phyloP scores from a whole-genome alignment of 2,797 vertebrate species.

The Rhabdomys pumilio region DNA sequence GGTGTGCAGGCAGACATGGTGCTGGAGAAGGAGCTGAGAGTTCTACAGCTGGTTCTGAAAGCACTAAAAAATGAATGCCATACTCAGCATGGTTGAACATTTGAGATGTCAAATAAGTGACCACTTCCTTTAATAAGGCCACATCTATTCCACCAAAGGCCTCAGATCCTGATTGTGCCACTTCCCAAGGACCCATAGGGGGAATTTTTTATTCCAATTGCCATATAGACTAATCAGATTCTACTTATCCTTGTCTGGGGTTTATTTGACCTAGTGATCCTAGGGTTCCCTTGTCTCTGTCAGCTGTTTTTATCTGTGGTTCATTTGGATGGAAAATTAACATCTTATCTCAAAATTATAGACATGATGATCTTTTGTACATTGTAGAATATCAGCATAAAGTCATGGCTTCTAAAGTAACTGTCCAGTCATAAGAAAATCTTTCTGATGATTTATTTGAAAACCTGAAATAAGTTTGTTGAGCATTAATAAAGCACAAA shows the following conservation, averaged over 20 bases:
- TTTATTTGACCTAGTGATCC: neutral
- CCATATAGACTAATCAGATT: neutral
- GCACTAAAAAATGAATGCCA: neutral
- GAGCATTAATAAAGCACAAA: neutral
- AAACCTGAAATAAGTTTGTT: neutral
- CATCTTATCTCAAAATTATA: slow-evolving; percentile 6
- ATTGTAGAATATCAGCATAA: neutral
- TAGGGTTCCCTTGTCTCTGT: neutral
- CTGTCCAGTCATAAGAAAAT: neutral
- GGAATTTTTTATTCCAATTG: neutral
- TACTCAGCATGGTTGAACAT: neutral
- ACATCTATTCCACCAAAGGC: neutral
- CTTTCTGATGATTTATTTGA: neutral
- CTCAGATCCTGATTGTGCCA: neutral
- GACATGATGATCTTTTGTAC: neutral
- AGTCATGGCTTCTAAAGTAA: neutral
- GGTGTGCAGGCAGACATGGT: neutral
- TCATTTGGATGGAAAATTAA: neutral
- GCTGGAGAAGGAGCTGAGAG: neutral
- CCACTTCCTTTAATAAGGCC: neutral
- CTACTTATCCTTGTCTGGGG: neutral
- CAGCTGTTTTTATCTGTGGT: neutral
- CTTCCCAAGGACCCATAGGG: neutral
- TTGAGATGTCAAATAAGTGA: neutral
- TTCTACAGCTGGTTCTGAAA: neutral